A percentile compares a stretch with the other conserved stretches of the same genome.
Conservation (phyloP, 23 tunicate species). For the Diplosoma virens region DNA sequence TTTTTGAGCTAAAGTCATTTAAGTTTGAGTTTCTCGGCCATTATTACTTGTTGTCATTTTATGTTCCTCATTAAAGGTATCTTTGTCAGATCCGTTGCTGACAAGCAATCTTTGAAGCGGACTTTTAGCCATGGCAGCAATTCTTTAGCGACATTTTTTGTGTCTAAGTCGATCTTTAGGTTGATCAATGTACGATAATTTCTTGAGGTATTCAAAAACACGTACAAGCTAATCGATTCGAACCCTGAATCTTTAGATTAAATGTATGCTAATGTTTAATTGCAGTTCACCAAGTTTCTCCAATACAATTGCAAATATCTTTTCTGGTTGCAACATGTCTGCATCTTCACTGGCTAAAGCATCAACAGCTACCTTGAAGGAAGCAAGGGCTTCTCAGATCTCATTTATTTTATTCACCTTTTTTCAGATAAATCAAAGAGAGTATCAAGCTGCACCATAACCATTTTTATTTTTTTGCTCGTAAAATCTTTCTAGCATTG, state of each 20-base stretch:
- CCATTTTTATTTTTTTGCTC: constrained; percentile 41
- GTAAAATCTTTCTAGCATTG: constrained; percentile 41
- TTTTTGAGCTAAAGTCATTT: constrained; percentile 2
- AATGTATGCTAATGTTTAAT: neutral
- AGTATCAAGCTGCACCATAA: constrained; percentile 43
- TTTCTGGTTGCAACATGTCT: constrained; percentile 32
- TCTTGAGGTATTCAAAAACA: constrained; percentile 21
- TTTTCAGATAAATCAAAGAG: constrained; percentile 19
- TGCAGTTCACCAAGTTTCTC: constrained; percentile 17
- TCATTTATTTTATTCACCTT: constrained; percentile 21
- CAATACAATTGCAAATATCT: constrained; percentile 26
- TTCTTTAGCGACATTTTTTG: constrained; percentile 10
- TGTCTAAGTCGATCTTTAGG: constrained; percentile 24
- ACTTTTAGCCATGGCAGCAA: constrained; percentile 16
- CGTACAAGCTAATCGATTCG: constrained; percentile 6
- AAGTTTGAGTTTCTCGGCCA: neutral
- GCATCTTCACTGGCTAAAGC: constrained; percentile 41
- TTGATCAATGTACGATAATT: constrained; percentile 35
- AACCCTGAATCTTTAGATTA: constrained; percentile 12
- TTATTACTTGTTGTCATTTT: neutral
- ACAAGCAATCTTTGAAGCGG: constrained; percentile 17
- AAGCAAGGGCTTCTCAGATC: constrained; percentile 41
- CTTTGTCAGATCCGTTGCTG: constrained; percentile 5
- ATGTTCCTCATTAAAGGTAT: neutral
- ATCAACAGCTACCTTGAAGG: constrained; percentile 43